These are phyloP conservation scores for Sycophaga agraensis DNA, from an alignment of 1,140 invertebrate genomes.

Conservation along the genomic window DNA sequence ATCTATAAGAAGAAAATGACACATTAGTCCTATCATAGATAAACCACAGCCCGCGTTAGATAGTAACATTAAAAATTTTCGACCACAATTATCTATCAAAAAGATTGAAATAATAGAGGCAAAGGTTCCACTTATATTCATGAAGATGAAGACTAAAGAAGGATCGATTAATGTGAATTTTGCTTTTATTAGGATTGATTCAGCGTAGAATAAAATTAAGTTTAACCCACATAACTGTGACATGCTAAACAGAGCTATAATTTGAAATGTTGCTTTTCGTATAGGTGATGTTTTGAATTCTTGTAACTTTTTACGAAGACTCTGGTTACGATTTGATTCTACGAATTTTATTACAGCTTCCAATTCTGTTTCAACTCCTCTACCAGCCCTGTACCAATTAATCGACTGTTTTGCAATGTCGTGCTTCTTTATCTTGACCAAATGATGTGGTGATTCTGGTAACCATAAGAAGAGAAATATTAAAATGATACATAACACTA, in stretches of 20 bases:
- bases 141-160: constrained; percentile 63
- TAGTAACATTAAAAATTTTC: constrained; percentile 67
- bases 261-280: constrained; percentile 65
- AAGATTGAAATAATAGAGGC: constrained; percentile 57
- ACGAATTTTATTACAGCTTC: constrained; percentile 25
- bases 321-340: not conserved
- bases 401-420: constrained; percentile 61
- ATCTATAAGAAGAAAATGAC: constrained; percentile 65
- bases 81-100: constrained; percentile 70
- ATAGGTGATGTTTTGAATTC: constrained; percentile 13
- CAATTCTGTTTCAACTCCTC: constrained; percentile 14
- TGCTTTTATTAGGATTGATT: constrained; percentile 69
- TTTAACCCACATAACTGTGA: constrained; percentile 78
- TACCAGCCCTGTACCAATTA: constrained; percentile 24
- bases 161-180: constrained; percentile 55
- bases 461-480: constrained; percentile 66
- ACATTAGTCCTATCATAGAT: constrained; percentile 59
- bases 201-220: constrained; percentile 72
- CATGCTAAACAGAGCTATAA: constrained; percentile 67
- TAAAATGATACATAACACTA: constrained; percentile 72
- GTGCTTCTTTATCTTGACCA: constrained; percentile 59
- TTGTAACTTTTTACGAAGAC: constrained; percentile 6
- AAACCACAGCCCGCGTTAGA: constrained; percentile 57
- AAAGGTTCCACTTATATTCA: constrained; percentile 67
- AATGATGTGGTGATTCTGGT: constrained; percentile 74